Conservation (phyloP, 2,888 invertebrate species). For the Eupeodes luniger region DNA sequence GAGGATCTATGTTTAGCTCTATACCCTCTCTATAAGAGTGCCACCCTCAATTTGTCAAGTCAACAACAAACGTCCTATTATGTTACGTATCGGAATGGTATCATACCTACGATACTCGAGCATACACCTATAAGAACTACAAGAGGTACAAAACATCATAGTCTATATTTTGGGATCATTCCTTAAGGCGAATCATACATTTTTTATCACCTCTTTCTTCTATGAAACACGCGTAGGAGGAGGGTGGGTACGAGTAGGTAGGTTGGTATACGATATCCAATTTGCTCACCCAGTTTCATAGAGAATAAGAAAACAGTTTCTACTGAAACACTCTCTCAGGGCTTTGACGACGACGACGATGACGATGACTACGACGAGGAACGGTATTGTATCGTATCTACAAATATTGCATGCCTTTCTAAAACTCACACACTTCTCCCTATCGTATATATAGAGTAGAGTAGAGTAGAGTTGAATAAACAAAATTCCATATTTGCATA, state of each 20-base stretch:
- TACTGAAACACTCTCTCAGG: constrained; percentile 19
- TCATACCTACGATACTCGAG: not conserved
- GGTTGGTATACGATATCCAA: not conserved
- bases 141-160: constrained; percentile 5
- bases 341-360: not conserved
- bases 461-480: constrained; percentile 55
- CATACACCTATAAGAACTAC: not conserved
- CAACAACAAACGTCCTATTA: constrained; percentile 71
- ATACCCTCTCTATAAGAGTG: constrained; percentile 34
- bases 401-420: constrained; percentile 42
- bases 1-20: constrained; percentile 24
- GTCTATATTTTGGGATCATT: constrained; percentile 51
- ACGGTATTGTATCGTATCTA: not conserved
- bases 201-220: constrained; percentile 69
- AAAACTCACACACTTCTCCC: constrained; percentile 12
- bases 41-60: constrained; percentile 76
- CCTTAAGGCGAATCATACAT: constrained; percentile 71
- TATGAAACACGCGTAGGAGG: not conserved
- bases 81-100: constrained; percentile 17
- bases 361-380: not conserved
- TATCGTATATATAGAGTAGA: no score
- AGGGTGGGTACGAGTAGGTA: not conserved
- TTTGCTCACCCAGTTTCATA: constrained; percentile 33
- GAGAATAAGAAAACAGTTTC: constrained; percentile 43
- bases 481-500: constrained; percentile 75